Conservation (phyloP, 2,113 vertebrate genomes). For the Pelmatolapia mariae region DNA sequence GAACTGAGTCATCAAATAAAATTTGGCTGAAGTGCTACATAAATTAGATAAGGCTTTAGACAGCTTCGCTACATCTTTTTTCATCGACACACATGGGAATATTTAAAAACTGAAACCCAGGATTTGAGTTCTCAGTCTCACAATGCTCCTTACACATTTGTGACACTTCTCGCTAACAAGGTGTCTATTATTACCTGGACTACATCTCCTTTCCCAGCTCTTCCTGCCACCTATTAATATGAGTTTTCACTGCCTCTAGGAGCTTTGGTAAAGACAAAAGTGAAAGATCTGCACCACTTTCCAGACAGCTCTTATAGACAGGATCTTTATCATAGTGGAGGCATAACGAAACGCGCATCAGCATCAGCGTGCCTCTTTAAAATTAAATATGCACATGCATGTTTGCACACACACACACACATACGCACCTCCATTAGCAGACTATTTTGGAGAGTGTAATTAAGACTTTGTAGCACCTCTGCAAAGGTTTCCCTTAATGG, state of each 20-base stretch:
- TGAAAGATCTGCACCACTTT: not conserved
- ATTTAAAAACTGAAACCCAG: conserved; percentile 7
- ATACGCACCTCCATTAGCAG: not conserved
- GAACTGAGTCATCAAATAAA: conserved; percentile 43
- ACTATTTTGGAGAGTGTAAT: conserved; percentile 28
- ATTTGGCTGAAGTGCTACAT: conserved; percentile 23
- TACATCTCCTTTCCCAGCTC: not conserved
- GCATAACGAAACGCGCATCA: not conserved
- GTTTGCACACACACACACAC: not conserved
- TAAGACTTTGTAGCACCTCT: conserved; percentile 31
- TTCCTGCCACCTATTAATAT: not conserved
- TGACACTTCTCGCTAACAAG: conserved; percentile 58
- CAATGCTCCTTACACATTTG: conserved; percentile 28
- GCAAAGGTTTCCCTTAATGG: conserved; percentile 49
- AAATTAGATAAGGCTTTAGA: conserved; percentile 33
- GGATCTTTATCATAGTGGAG: not conserved
- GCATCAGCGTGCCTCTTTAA: not conserved
- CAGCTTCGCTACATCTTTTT: conserved; percentile 14
- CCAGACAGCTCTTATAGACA: not conserved
- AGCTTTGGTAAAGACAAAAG: conserved; percentile 1
- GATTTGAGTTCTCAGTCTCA: conserved; percentile 5
- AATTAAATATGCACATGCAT: not conserved
- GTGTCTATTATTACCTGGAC: conserved; percentile 57
- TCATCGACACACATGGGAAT: conserved; percentile 18
- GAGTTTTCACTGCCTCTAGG: conserved; percentile 25